These are phyloP conservation scores for Rhynchomys soricoides DNA, from an alignment of 2,113 vertebrate genomes.

Conservation along the genomic window DNA sequence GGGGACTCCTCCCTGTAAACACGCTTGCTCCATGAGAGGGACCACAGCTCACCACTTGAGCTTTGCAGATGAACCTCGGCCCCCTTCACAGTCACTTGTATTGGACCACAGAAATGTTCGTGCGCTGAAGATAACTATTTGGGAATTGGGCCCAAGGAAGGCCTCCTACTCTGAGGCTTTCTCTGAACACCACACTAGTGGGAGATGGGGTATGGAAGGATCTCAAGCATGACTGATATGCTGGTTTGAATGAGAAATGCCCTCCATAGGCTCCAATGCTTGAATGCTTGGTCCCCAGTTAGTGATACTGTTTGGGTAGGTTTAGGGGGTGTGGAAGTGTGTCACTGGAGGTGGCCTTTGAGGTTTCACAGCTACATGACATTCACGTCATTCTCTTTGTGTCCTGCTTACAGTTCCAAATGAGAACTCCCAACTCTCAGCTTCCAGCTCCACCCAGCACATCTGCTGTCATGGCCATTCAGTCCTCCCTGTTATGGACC, in stretches of 20 bases:
- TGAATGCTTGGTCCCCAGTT: background rate
- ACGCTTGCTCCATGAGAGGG: background rate
- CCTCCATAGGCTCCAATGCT: no score
- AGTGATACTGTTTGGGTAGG: background rate
- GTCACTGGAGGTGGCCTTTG: background rate
- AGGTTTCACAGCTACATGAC: background rate
- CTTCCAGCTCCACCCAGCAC: background rate
- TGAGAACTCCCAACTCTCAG: no score
- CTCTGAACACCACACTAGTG: background rate
- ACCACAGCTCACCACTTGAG: no score
- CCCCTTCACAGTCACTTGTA: background rate
- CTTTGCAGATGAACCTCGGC: background rate
- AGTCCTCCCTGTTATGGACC: background rate
- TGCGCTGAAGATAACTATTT: background rate
- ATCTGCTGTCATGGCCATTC: background rate
- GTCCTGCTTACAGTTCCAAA: no score
- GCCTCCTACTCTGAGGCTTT: background rate
- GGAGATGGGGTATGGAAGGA: no score
- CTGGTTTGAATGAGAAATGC: background rate
- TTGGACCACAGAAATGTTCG: background rate
- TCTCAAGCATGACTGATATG: background rate
- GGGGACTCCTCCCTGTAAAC: background rate
- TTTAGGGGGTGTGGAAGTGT: background rate
- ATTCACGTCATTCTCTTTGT: background rate
- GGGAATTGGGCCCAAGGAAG: background rate